These are phyloP conservation scores for Heteromyza rotundicornis DNA, from an alignment of 2,888 invertebrate genomes.

Conservation along the genomic window DNA sequence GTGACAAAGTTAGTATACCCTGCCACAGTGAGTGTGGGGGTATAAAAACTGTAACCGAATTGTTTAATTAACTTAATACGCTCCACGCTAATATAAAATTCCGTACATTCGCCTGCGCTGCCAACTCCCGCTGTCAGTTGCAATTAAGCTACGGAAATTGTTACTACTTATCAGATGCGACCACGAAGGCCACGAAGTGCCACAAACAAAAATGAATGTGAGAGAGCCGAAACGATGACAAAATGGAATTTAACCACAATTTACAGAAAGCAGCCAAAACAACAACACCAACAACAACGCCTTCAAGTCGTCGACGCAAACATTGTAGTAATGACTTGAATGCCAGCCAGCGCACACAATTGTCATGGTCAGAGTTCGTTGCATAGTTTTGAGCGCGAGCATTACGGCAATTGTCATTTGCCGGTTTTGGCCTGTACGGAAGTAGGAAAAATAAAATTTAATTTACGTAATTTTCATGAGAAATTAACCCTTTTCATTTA, in stretches of 20 bases:
- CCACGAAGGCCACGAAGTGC: background rate
- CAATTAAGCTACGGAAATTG: conserved; percentile 27
- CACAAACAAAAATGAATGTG: background rate
- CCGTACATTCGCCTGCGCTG: background rate
- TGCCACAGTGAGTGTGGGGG: too few relatives aligned
- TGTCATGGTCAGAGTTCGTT: conserved; percentile 23
- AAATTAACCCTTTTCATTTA: conserved; percentile 17
- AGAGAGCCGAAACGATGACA: background rate
- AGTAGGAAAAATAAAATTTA: conserved; percentile 29
- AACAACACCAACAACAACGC: background rate
- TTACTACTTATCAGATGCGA: conserved; percentile 21
- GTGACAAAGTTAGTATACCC: too few relatives aligned
- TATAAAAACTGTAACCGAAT: too few relatives aligned
- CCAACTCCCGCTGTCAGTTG: background rate
- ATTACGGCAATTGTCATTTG: conserved; percentile 22
- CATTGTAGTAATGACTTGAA: conserved; percentile 18
- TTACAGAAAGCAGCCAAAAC: too few relatives aligned
- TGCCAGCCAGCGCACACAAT: background rate
- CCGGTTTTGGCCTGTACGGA: conserved; percentile 27
- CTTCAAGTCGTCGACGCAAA: conserved; percentile 5
- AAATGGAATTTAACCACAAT: background rate
- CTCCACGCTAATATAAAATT: background rate
- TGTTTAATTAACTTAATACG: too few relatives aligned
- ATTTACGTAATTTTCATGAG: conserved; percentile 35
- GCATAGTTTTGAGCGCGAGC: conserved; percentile 23